A percentile compares a stretch with the other conserved stretches of the same genome.
Conservation (phyloP, 1,140 invertebrate genomes). For the Zaprionus gabonicus region DNA sequence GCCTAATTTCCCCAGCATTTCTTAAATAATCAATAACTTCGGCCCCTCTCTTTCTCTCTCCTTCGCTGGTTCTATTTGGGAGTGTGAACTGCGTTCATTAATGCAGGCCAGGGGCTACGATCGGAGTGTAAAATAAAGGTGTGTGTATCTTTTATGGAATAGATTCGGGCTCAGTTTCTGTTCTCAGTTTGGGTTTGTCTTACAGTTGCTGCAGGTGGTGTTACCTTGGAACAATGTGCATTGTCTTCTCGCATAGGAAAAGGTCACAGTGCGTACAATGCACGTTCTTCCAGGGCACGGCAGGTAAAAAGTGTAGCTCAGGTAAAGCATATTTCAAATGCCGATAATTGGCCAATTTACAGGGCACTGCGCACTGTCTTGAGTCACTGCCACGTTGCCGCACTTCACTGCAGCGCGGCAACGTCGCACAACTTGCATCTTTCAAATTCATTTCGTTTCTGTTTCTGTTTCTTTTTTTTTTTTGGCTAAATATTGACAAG, state of each 20-base stretch:
- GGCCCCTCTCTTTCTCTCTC: neutral
- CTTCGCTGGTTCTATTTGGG: slow-evolving; percentile 22
- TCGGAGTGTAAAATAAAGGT: slow-evolving; percentile 75
- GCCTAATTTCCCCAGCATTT: slow-evolving; percentile 76
- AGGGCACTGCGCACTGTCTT: slow-evolving; percentile 3
- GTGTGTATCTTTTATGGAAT: slow-evolving; percentile 69
- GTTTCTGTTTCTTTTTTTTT: slow-evolving; percentile 13
- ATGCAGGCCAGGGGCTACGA: slow-evolving; percentile 38
- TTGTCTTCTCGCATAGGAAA: slow-evolving; percentile 28
- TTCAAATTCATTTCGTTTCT: neutral
- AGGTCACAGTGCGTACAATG: slow-evolving; percentile 74
- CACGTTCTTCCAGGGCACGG: slow-evolving; percentile 12
- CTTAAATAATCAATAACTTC: slow-evolving; percentile 78
- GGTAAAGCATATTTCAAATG: slow-evolving; percentile 80
- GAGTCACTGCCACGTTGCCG: slow-evolving; percentile 21
- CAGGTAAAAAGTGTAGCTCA: slow-evolving; percentile 41
- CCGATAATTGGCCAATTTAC: slow-evolving; percentile 81
- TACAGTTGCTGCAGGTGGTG: slow-evolving; percentile 7
- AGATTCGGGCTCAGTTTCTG: slow-evolving; percentile 61
- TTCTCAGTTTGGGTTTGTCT: neutral
- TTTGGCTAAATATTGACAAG: slow-evolving; percentile 65
- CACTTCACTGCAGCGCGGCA: slow-evolving; percentile 34
- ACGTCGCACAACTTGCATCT: slow-evolving; percentile 21
- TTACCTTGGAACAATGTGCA: neutral
- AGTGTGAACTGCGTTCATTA: slow-evolving; percentile 79